These are phyloP conservation scores for Oikopleura albicans DNA, from an alignment of 23 tunicate species.

Conservation along the genomic window DNA sequence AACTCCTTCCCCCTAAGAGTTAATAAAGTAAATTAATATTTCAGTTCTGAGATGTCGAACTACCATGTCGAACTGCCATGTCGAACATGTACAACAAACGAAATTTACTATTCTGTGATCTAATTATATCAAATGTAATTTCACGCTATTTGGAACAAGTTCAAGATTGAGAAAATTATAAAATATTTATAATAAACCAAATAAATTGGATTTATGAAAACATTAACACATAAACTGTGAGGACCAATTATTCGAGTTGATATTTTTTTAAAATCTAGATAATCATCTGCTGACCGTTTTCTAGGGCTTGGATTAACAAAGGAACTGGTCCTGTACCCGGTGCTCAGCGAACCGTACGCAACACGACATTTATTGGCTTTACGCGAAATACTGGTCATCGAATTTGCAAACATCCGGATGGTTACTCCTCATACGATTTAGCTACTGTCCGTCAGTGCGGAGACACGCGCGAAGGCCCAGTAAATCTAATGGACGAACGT, in stretches of 20 bases:
- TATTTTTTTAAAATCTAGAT: background rate
- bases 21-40: no score
- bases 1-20: no score
- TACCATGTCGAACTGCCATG: no score
- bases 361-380: background rate
- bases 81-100: no score
- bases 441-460: background rate
- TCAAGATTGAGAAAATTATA: no score
- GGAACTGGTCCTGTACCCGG: background rate
- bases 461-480: background rate
- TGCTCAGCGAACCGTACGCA: background rate
- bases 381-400: constrained; percentile 3
- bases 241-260: background rate
- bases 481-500: background rate
- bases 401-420: background rate
- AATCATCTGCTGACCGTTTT: background rate
- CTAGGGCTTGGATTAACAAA: background rate
- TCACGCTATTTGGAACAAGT: no score
- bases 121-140: no score
- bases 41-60: no score
- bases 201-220: no score
- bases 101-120: no score
- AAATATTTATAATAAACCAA: no score
- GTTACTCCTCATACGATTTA: background rate
- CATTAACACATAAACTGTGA: no score